A percentile compares a stretch with the other conserved stretches of the same genome.
These are phyloP conservation scores for Charanyca ferruginea DNA, from an alignment of 2,888 invertebrate genomes.

Conservation along the genomic window DNA sequence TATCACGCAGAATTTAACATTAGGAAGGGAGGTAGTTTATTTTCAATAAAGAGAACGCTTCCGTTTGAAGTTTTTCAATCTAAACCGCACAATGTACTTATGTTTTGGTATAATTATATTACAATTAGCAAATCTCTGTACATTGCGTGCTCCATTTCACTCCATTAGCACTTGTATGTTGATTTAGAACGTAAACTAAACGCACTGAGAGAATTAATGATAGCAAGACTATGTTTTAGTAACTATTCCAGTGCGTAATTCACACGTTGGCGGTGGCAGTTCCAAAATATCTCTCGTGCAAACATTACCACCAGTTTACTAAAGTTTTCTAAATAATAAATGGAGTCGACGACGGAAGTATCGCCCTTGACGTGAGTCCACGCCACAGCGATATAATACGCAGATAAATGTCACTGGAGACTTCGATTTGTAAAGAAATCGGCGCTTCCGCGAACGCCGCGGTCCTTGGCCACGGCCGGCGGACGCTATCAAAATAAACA, in stretches of 20 bases:
- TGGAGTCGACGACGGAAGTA: slow-evolving; percentile 80
- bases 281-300: slow-evolving; percentile 83
- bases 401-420: slow-evolving; percentile 76
- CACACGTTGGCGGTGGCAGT: slow-evolving; percentile 76
- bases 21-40: not conserved
- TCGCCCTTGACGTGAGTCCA: slow-evolving; percentile 78
- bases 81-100: not conserved
- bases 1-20: not conserved
- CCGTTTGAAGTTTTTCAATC: slow-evolving; percentile 7
- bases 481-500: slow-evolving; percentile 78
- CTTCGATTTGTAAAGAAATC: slow-evolving; percentile 73
- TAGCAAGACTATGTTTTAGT: slow-evolving; percentile 75
- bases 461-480: slow-evolving; percentile 70
- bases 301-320: slow-evolving; percentile 75
- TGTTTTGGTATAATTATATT: slow-evolving; percentile 31
- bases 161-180: slow-evolving; percentile 82
- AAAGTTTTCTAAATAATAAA: slow-evolving; percentile 86
- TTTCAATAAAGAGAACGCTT: not conserved
- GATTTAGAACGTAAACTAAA: slow-evolving; percentile 81
- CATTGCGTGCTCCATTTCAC: slow-evolving; percentile 77
- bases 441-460: slow-evolving; percentile 72
- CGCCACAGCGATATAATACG: slow-evolving; percentile 71
- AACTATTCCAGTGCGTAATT: slow-evolving; percentile 78
- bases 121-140: slow-evolving; percentile 54
- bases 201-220: slow-evolving; percentile 80